These are phyloP conservation scores for Petrolisthes cinctipes DNA, from an alignment of 2,888 invertebrate species.

Conservation along the genomic window DNA sequence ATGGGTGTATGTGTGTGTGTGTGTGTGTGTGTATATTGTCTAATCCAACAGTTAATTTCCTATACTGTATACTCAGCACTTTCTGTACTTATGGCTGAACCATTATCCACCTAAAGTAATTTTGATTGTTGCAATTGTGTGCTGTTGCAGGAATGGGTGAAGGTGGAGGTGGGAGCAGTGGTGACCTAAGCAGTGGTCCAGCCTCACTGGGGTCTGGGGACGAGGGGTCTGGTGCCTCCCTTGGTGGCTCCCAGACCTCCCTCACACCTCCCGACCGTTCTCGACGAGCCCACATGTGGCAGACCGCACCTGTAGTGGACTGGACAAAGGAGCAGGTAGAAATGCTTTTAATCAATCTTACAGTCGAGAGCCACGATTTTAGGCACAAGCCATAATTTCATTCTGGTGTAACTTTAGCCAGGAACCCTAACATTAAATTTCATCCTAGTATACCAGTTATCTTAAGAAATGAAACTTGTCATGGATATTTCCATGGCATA, in stretches of 20 bases:
- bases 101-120: no score
- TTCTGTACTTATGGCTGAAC: no score
- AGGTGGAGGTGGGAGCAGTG: slow-evolving; percentile 29
- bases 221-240: slow-evolving; percentile 54
- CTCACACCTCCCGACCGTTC: slow-evolving; percentile 29
- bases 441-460: no score
- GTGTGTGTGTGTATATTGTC: no score
- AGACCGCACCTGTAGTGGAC: slow-evolving; percentile 79
- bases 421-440: no score
- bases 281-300: slow-evolving; percentile 76
- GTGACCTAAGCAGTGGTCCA: slow-evolving; percentile 51
- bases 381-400: no score
- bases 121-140: no score
- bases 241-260: slow-evolving; percentile 55
- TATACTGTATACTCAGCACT: no score
- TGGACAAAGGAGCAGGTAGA: slow-evolving; percentile 80
- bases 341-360: slow-evolving; percentile 14
- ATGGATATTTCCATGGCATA: no score
- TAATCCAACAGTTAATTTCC: no score
- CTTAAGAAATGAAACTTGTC: no score
- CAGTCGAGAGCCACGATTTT: neutral
- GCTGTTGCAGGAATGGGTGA: slow-evolving; percentile 8
- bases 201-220: slow-evolving; percentile 57
- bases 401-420: no score
- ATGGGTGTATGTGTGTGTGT: neutral